phyloP scores from a whole-genome alignment of 2,113 vertebrate genomes.

The Gavia stellata region DNA sequence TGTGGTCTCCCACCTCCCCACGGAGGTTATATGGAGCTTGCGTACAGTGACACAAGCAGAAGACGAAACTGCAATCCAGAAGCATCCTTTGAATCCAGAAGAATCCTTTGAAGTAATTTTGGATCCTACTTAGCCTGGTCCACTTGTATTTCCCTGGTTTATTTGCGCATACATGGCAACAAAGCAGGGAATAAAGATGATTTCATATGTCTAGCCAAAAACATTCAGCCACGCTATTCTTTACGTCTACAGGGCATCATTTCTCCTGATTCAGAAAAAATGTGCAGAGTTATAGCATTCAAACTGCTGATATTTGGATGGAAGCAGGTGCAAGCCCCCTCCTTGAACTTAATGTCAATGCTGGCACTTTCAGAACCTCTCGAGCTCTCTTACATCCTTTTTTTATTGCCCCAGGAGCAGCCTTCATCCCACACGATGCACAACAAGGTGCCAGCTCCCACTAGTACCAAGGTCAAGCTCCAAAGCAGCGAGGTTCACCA shows the following conservation, averaged over 20 bases:
- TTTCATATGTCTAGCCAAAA: neutral
- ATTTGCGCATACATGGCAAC: neutral
- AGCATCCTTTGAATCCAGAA: no score
- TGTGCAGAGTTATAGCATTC: accelerated
- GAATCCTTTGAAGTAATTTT: neutral
- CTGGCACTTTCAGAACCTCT: neutral
- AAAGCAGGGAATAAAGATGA: neutral
- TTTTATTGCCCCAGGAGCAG: neutral
- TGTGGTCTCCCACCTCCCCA: neutral
- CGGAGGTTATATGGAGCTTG: neutral
- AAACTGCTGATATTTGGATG: neutral
- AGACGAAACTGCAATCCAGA: neutral
- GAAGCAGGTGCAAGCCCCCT: neutral
- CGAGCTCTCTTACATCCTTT: neutral
- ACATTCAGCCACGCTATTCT: neutral
- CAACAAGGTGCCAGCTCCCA: neutral
- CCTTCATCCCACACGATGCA: neutral
- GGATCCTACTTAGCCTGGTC: neutral
- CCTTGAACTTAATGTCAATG: neutral
- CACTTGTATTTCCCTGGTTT: neutral
- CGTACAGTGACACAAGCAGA: neutral
- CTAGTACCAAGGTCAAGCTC: neutral
- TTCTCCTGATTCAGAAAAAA: neutral
- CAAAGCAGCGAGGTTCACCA: neutral
- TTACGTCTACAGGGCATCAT: neutral